phyloP scores from a whole-genome alignment of 2,888 invertebrate species.

The Nineta flava region DNA sequence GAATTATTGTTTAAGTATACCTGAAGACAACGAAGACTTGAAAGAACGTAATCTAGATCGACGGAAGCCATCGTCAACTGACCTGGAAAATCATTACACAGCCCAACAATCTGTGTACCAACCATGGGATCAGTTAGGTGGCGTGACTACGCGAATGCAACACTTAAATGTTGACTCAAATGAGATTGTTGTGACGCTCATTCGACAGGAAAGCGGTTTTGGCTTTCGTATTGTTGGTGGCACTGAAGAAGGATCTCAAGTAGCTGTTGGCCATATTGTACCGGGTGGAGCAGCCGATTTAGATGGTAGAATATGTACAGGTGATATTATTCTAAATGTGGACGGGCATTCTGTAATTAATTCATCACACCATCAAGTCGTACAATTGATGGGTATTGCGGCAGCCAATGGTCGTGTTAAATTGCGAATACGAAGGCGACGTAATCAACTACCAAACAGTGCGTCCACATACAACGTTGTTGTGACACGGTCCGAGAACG shows the following conservation, averaged over 20 bases:
- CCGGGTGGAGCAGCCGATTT: conserved; percentile 87
- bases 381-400: conserved; percentile 80
- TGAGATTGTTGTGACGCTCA: conserved; percentile 47
- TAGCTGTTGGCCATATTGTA: conserved; percentile 91
- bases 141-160: conserved; percentile 9
- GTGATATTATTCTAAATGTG: conserved; percentile 89
- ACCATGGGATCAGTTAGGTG: conserved; percentile 10
- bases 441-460: conserved; percentile 18
- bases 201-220: conserved; percentile 86
- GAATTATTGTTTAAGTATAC: conserved; percentile 1
- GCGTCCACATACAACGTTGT: conserved; percentile 74
- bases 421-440: conserved; percentile 47
- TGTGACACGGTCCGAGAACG: conserved; percentile 76
- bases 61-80: background rate
- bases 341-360: conserved; percentile 54
- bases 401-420: conserved; percentile 77
- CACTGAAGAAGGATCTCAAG: conserved; percentile 91
- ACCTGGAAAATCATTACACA: background rate
- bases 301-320: conserved; percentile 78
- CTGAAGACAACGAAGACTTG: conserved; percentile 1
- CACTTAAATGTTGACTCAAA: conserved; percentile 22
- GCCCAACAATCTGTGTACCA: background rate
- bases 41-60: conserved; percentile 5
- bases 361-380: conserved; percentile 85
- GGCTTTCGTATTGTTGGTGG: conserved; percentile 98